These are phyloP conservation scores for Colostygia pectinataria DNA, from an alignment of 2,888 invertebrate genomes.

Conservation along the genomic window DNA sequence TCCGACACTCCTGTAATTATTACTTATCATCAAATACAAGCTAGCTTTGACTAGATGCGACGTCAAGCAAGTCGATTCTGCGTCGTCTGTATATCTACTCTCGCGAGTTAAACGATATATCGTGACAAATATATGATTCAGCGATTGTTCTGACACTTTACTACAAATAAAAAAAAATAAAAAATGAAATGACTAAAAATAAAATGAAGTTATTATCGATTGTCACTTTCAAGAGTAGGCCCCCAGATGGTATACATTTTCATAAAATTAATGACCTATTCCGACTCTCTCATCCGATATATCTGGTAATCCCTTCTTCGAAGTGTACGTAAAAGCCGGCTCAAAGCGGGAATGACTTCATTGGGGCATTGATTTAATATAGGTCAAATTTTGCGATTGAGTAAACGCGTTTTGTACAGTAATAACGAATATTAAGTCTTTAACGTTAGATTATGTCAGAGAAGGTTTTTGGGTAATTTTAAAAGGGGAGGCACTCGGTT, in stretches of 20 bases:
- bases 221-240: background rate
- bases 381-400: conserved; percentile 75
- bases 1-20: too few species aligned
- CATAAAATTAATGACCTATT: conserved; percentile 10
- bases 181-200: too few species aligned
- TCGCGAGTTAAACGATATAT: too few species aligned
- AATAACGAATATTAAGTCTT: conserved; percentile 64
- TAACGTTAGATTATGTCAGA: conserved; percentile 68
- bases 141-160: too few species aligned
- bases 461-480: conserved; percentile 52
- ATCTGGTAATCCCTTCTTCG: conserved; percentile 73
- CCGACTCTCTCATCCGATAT: conserved; percentile 13
- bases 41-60: too few species aligned
- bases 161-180: too few species aligned
- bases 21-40: too few species aligned
- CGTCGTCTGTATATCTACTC: too few species aligned
- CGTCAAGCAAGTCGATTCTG: too few species aligned
- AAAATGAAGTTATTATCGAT: too few species aligned
- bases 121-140: too few species aligned
- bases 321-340: conserved; percentile 77
- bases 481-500: conserved; percentile 57
- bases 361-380: conserved; percentile 52
- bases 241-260: background rate
- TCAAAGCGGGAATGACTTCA: conserved; percentile 59
- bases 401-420: conserved; percentile 80